phyloP scores from a whole-genome alignment of 2,113 vertebrate species.

The Falco punctatus region DNA sequence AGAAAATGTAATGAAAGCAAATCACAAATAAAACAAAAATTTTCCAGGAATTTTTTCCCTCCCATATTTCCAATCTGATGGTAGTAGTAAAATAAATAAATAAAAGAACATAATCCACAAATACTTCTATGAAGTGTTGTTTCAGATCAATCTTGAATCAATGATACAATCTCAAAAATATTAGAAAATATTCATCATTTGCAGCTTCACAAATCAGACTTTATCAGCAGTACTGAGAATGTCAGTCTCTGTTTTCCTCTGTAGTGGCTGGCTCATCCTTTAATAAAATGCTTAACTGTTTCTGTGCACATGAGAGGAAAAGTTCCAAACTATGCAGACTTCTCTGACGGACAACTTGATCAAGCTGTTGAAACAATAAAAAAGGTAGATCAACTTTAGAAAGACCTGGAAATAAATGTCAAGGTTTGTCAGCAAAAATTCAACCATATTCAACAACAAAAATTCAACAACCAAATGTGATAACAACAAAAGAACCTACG shows the following conservation, averaged over 20 bases:
- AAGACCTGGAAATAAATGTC: neutral
- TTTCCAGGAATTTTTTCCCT: neutral
- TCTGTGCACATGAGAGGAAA: conserved; percentile 85
- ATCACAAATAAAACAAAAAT: neutral
- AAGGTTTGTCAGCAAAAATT: neutral
- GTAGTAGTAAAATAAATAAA: conserved; percentile 1
- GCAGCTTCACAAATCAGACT: neutral
- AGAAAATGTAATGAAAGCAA: neutral
- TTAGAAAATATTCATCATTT: neutral
- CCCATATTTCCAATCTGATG: neutral
- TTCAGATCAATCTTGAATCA: conserved; percentile 21
- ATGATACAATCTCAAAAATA: neutral
- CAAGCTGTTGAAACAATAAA: conserved; percentile 70
- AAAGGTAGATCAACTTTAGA: neutral
- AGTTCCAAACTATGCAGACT: conserved; percentile 82
- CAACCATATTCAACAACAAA: neutral
- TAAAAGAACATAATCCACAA: neutral
- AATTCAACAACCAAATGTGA: neutral
- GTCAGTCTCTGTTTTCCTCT: conserved; percentile 39
- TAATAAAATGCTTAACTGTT: conserved; percentile 76
- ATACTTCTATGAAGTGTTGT: neutral
- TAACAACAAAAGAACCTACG: neutral
- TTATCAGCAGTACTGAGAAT: neutral
- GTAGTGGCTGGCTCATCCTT: conserved; percentile 62
- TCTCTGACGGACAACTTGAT: conserved; percentile 77